A percentile compares a stretch with the other conserved stretches of the same genome.
Evolutionary conservation across 2,797 vertebrate species (phyloP).

Genomic region (Selene dorsalis): DNA sequence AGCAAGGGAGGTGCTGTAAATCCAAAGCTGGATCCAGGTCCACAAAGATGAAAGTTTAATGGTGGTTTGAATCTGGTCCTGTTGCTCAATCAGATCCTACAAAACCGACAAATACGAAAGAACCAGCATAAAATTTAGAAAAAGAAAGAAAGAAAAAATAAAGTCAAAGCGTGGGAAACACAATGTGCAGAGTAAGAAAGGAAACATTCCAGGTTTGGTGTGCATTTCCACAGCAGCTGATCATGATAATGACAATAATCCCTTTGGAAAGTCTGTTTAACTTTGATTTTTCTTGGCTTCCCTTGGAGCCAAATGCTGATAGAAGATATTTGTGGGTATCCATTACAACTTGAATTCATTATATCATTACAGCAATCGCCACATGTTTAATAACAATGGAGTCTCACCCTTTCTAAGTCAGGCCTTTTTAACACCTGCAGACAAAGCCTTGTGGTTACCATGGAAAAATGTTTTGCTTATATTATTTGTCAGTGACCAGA

Average conservation of each 20-base stretch:
- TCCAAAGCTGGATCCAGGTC: constrained; percentile 7
- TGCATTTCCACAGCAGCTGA: constrained; percentile 4
- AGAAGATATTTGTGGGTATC: constrained; percentile 35
- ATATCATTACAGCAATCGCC: constrained; percentile 48
- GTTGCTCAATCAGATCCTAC: neutral
- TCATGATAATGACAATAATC: constrained; percentile 6
- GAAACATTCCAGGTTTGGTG: constrained; percentile 6
- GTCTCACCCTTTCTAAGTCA: constrained; percentile 20
- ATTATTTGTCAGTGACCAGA: neutral
- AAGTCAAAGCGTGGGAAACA: neutral
- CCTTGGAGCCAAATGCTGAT: constrained; percentile 37
- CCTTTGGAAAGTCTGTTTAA: constrained; percentile 30
- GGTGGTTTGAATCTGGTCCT: neutral
- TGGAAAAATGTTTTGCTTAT: neutral
- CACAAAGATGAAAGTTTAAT: constrained; percentile 7
- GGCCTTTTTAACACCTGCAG: constrained; percentile 37
- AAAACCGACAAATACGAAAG: neutral
- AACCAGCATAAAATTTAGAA: neutral
- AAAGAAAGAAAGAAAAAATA: no score
- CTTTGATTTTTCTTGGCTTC: constrained; percentile 58
- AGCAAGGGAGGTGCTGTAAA: neutral
- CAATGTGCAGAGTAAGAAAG: neutral
- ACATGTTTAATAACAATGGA: constrained; percentile 50
- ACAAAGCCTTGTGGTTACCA: constrained; percentile 7
- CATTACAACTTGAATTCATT: constrained; percentile 49